Evolutionary conservation across 2,888 invertebrate species (phyloP), one percentile per base, ranked within the genome.

Genomic region (Ceramica pisi): DNA sequence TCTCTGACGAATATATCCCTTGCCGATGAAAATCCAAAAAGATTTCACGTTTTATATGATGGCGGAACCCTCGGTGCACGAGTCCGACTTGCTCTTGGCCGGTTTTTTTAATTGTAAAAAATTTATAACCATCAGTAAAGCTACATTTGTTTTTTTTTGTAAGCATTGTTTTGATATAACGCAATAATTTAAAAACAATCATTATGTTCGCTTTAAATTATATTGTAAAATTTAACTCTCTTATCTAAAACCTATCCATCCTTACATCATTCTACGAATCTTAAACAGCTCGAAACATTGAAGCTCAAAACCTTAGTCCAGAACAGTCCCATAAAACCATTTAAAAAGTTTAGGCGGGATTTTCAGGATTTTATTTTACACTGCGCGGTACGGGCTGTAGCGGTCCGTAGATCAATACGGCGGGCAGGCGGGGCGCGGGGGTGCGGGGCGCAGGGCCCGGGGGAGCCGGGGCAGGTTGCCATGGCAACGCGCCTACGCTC

Each of bases 401-500:
- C 86, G 89, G 89, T 87, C 86, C 86, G 89, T 89, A 90, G 92
- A 93, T 93, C 93, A 92, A 93, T 93, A 94, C 88, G 82, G 66
- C 73, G 81, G 85, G 85, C 78, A 74, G 71, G 82, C 64, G 80
- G 79, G 87, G 82, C 60, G 75, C 71, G 66, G 31, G 48, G 51
- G 50, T 23, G 4, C 14, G 80, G 35, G 79, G 78, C 85, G 79
- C 65, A 76, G 63, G 75, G 77, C 38, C 72, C 83, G 14, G 66
- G 77, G 82, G 73, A 71, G 86, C 78, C 70, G 83, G 82, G 77
- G 86, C 82, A 82, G 88, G 94, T 90, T 89, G 74, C 91, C 93
- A 95, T 94, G 93, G 91, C 86, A 82, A 95, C 96, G 86, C 95
- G 92, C 96, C 96, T 91, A 95, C 95, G 94, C 93, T 90, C 90